Evolutionary conservation across 2,113 vertebrate species (phyloP), one percentile per base, ranked within the genome.

Genomic region (Channa maculata): DNA sequence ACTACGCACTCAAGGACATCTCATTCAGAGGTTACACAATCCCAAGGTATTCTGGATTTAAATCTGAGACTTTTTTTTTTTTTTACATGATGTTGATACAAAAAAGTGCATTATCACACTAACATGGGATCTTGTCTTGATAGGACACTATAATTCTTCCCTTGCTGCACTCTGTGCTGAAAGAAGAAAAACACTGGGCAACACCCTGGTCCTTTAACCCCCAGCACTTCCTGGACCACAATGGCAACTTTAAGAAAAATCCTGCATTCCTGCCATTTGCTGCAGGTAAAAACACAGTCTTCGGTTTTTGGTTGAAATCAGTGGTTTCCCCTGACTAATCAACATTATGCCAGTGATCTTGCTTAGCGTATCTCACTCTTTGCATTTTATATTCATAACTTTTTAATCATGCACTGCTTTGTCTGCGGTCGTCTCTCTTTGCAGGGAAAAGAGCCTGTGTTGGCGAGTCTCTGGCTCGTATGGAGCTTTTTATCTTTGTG

Each of bases 401-500:
- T n/a, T n/a, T n/a, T n/a, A n/a, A n/a, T n/a, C n/a, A n/a, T n/a
- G n/a, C n/a, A n/a, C 0, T 50, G 3, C 1, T 41, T 3, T 55
- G 5, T 52, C 50, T 34, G 9, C 68, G n/a, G 6, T 61, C 49
- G 5, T 65, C 5, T 77, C 5, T 45, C n/a, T n/a, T 41, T 12
- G 12, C 86, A 95, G 94, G 94, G 48, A 94, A 92, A 45, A 80
- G 93, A 36, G 57, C 89, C 11, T 95, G 95, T 83, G 91, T 91
- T 0, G 94, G 94, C 0, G 93, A 95, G 81, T 84, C 91, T 59
- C 81, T 95, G 45, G 94, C 94, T 15, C 91, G 92, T 1, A 95
- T 94, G 94, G 94, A 95, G 85, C 79, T 94, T n/a, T 95, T 95
- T 63, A 76, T 95, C 36, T 93, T 95, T 67, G 2, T 94, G 2